phyloP scores from a whole-genome alignment of 2,797 vertebrate genomes.

The Ataeniobius toweri region DNA sequence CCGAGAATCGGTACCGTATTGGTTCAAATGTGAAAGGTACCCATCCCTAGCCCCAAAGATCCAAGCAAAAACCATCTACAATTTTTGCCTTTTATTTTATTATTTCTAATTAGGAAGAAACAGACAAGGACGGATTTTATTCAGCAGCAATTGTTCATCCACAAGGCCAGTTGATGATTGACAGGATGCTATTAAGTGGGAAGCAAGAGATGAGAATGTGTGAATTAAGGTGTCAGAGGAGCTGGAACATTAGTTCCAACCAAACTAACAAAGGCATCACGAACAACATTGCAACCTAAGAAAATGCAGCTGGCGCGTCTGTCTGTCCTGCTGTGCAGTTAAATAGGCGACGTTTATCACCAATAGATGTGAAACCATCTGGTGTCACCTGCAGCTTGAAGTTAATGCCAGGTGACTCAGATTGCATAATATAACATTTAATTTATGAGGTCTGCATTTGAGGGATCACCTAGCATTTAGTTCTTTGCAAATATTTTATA shows the following conservation, averaged over 20 bases:
- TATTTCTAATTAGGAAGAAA: background rate
- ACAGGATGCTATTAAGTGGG: slow-evolving; percentile 44
- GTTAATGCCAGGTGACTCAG: slow-evolving; percentile 1
- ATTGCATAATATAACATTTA: background rate
- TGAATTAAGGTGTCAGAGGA: slow-evolving; percentile 60
- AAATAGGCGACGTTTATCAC: slow-evolving; percentile 43
- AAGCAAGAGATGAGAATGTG: slow-evolving; percentile 55
- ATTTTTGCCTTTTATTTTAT: background rate
- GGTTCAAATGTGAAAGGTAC: too few species aligned
- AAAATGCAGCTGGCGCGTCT: slow-evolving; percentile 52
- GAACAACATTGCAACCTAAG: slow-evolving; percentile 31
- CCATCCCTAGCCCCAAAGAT: background rate
- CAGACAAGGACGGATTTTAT: slow-evolving; percentile 17
- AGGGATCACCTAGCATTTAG: background rate
- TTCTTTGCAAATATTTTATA: background rate
- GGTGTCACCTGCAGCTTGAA: slow-evolving; percentile 34
- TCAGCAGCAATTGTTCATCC: slow-evolving; percentile 9
- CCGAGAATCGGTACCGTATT: too few species aligned
- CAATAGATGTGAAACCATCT: slow-evolving; percentile 46
- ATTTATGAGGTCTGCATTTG: background rate
- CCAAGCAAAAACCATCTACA: background rate
- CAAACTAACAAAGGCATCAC: slow-evolving; percentile 20
- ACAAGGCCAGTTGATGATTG: slow-evolving; percentile 44
- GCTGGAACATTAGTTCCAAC: slow-evolving; percentile 48
- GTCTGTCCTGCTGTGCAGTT: slow-evolving; percentile 46